These are phyloP conservation scores for Paraplagusia blochii DNA, from an alignment of 2,113 vertebrate species.

Conservation along the genomic window DNA sequence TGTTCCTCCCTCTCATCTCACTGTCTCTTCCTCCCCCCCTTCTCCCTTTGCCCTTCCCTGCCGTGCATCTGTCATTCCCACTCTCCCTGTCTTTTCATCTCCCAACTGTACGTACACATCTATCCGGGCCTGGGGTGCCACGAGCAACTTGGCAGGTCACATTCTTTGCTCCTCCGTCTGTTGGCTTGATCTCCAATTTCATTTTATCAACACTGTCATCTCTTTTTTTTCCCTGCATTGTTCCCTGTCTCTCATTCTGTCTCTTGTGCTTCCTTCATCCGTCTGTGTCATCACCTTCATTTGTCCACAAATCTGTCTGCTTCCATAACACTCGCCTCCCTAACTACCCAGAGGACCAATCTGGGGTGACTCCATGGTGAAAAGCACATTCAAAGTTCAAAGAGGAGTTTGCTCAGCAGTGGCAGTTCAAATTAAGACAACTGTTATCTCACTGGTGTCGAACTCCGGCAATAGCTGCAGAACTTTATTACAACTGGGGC, in stretches of 20 bases:
- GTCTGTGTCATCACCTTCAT: slow-evolving; percentile 59
- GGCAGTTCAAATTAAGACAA: slow-evolving; percentile 47
- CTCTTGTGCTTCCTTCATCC: slow-evolving; percentile 10
- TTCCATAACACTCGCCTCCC: slow-evolving; percentile 43
- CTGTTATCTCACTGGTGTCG: slow-evolving; percentile 48
- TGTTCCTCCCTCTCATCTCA: slow-evolving; percentile 46
- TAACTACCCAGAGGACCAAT: slow-evolving; percentile 31
- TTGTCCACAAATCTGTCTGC: slow-evolving; percentile 34
- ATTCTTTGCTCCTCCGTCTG: slow-evolving; percentile 65
- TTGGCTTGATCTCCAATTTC: slow-evolving; percentile 66
- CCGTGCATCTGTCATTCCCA: slow-evolving; percentile 60
- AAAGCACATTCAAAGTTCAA: slow-evolving; percentile 55
- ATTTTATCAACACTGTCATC: slow-evolving; percentile 63
- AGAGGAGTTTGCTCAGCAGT: slow-evolving; percentile 36
- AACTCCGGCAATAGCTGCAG: slow-evolving; percentile 46
- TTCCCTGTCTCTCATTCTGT: slow-evolving; percentile 38
- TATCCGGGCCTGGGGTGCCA: slow-evolving; percentile 47
- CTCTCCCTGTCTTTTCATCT: slow-evolving; percentile 63
- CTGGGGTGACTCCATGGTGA: slow-evolving; percentile 39
- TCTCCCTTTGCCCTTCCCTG: slow-evolving; percentile 24
- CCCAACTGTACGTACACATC: slow-evolving; percentile 56
- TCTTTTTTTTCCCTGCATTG: slow-evolving; percentile 49
- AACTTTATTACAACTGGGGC: slow-evolving; percentile 50
- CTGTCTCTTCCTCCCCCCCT: slow-evolving; percentile 36
- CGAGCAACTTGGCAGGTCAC: slow-evolving; percentile 66